These are phyloP conservation scores for Drosophila quadrilineata DNA, from an alignment of 1,140 invertebrate species.

Conservation along the genomic window DNA sequence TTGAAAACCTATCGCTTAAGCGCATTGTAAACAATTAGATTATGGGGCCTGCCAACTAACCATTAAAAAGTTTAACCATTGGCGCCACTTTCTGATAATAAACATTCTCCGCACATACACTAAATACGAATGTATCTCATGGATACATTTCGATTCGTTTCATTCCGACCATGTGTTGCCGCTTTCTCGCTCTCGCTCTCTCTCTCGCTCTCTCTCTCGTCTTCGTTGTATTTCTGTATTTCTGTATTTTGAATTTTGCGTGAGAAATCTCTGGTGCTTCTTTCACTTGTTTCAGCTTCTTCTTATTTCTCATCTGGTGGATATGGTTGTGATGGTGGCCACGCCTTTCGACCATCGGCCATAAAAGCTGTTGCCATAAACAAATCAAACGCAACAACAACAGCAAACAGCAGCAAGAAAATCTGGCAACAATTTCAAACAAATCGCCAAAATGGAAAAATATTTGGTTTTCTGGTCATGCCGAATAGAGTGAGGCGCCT, in stretches of 20 bases:
- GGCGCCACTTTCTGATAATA: slow-evolving; percentile 78
- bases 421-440: slow-evolving; percentile 19
- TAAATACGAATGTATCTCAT: slow-evolving; percentile 6
- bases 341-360: slow-evolving; percentile 38
- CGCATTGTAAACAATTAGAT: slow-evolving; percentile 42
- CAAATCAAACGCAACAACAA: slow-evolving; percentile 33
- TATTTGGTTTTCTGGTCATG: slow-evolving; percentile 76
- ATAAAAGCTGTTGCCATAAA: slow-evolving; percentile 36
- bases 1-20: too few relatives aligned
- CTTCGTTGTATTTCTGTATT: too few relatives aligned
- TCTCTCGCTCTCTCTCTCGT: too few relatives aligned
- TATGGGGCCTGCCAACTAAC: slow-evolving; percentile 33
- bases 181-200: too few relatives aligned
- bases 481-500: slow-evolving; percentile 59
- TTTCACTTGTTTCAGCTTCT: too few relatives aligned
- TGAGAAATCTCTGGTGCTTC: slow-evolving; percentile 67
- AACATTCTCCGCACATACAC: slow-evolving; percentile 35
- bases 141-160: slow-evolving; percentile 4
- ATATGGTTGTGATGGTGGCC: slow-evolving; percentile 38
- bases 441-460: slow-evolving; percentile 58
- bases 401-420: neutral
- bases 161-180: too few relatives aligned
- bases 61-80: slow-evolving; percentile 72
- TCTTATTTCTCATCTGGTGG: too few relatives aligned
- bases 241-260: slow-evolving; percentile 61